Evolutionary conservation across 2,113 vertebrate species (phyloP).

Genomic region (Suncus etruscus): DNA sequence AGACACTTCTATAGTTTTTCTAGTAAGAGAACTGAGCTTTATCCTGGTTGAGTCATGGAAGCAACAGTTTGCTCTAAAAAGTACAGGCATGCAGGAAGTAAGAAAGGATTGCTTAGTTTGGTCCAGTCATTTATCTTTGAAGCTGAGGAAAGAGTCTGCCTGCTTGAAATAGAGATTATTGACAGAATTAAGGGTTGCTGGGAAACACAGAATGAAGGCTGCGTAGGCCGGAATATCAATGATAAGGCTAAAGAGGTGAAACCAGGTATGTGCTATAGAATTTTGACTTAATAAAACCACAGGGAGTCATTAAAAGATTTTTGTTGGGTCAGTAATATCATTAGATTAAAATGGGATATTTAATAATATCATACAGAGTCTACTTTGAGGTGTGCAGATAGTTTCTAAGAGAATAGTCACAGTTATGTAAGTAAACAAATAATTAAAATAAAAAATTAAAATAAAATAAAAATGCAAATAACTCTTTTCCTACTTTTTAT

Average conservation of each 20-base stretch:
- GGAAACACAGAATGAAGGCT: not conserved
- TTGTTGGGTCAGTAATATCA: not conserved
- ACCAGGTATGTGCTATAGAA: not conserved
- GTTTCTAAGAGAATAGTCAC: slow-evolving; percentile 30
- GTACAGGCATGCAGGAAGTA: not conserved
- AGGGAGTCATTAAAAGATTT: slow-evolving; percentile 22
- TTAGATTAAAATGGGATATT: slow-evolving; percentile 20
- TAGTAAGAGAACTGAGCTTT: not conserved
- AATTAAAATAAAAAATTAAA: slow-evolving; percentile 25
- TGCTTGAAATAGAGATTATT: not conserved
- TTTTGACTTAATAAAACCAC: slow-evolving; percentile 10
- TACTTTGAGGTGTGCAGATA: not conserved
- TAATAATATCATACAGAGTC: slow-evolving; percentile 9
- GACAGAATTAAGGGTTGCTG: not conserved
- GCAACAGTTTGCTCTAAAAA: not conserved
- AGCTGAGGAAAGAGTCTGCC: not conserved
- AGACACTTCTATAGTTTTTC: not conserved
- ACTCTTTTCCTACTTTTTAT: slow-evolving; percentile 9
- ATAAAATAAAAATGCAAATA: slow-evolving; percentile 24
- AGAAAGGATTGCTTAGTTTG: not conserved
- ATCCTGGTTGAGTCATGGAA: not conserved
- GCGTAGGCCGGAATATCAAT: not conserved
- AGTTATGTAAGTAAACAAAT: slow-evolving; percentile 21
- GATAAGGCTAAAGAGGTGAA: not conserved
- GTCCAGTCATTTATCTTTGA: not conserved